A percentile compares a stretch with the other conserved stretches of the same genome.
Evolutionary conservation across 2,113 vertebrate species (phyloP).

Genomic region (Thomomys bottae): DNA sequence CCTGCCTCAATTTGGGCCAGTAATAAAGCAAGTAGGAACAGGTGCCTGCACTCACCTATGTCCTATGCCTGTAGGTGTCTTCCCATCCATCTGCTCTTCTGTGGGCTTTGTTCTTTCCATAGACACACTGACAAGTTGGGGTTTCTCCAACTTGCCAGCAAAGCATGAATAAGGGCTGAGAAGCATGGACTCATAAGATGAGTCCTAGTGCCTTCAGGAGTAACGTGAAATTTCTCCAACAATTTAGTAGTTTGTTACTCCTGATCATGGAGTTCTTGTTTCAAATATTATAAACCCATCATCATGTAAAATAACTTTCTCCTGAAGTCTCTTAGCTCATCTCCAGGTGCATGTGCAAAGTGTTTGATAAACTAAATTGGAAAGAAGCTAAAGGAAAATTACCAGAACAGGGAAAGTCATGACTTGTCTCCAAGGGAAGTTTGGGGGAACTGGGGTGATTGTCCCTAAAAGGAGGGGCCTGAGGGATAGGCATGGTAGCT

Average conservation of each 20-base stretch:
- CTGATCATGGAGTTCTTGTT: not conserved
- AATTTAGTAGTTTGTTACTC: not conserved
- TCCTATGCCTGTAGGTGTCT: not conserved
- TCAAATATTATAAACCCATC: constrained; percentile 18
- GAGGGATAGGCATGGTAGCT: not conserved
- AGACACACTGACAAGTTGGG: not conserved
- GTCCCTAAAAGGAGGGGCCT: not conserved
- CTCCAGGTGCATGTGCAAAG: not conserved
- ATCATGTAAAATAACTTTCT: not conserved
- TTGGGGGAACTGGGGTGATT: not conserved
- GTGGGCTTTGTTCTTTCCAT: not conserved
- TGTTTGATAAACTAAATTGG: not conserved
- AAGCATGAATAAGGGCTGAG: not conserved
- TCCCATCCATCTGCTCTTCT: not conserved
- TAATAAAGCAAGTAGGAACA: not conserved
- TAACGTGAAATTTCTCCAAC: not conserved
- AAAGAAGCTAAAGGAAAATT: not conserved
- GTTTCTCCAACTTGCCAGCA: not conserved
- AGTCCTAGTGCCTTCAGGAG: not conserved
- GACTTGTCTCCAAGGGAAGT: not conserved
- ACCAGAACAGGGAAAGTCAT: not conserved
- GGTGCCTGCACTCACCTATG: not conserved
- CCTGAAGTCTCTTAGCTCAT: not conserved
- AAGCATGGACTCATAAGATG: not conserved
- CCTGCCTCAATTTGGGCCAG: not conserved